Evolutionary conservation across 2,113 vertebrate genomes (phyloP).

Genomic region (Saguinus imperator): DNA sequence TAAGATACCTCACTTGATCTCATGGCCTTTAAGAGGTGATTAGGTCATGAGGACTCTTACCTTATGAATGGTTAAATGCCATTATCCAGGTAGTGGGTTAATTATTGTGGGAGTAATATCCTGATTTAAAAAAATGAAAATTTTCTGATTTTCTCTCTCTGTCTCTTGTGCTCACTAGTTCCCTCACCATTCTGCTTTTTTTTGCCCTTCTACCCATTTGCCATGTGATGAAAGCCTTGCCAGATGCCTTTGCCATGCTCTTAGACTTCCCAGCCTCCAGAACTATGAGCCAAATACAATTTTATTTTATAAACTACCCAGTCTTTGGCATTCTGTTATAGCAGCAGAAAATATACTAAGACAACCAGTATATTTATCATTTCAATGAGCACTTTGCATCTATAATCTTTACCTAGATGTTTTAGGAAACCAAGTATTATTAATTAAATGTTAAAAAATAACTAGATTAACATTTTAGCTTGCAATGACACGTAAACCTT

Average conservation of each 20-base stretch:
- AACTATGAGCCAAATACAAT: not conserved
- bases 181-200: not conserved
- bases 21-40: not conserved
- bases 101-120: not conserved
- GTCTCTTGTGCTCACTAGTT: not conserved
- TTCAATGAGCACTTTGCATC: not conserved
- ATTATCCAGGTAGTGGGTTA: not conserved
- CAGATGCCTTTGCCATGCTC: not conserved
- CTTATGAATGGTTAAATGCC: not conserved
- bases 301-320: not conserved
- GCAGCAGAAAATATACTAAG: not conserved
- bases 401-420: not conserved
- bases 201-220: not conserved
- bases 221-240: not conserved
- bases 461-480: not conserved
- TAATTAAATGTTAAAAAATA: not conserved
- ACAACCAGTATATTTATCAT: not conserved
- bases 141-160: not conserved
- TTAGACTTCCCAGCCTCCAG: not conserved
- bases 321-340: not conserved
- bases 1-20: not conserved
- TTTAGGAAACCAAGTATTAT: not conserved
- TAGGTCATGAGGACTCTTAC: not conserved
- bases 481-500: not conserved
- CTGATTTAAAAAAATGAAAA: not conserved